A percentile compares a stretch with the other conserved stretches of the same genome.
phyloP scores from a whole-genome alignment of 2,888 invertebrate genomes.

The Heteromyza rotundicornis region DNA sequence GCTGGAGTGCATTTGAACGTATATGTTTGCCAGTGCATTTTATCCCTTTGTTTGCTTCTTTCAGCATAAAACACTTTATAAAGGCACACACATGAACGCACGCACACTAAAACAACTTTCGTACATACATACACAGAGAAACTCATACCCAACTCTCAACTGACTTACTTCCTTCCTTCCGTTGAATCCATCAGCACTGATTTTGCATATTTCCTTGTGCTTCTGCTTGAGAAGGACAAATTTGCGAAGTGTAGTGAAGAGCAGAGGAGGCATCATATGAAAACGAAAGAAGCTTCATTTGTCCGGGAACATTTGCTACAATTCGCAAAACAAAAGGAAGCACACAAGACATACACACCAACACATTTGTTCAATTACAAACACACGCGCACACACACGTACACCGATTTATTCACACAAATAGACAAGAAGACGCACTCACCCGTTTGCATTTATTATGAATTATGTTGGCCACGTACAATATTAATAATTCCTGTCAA shows the following conservation, averaged over 20 bases:
- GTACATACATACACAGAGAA: too few relatives aligned
- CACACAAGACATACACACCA: neutral
- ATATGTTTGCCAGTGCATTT: constrained; percentile 39
- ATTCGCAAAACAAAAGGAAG: neutral
- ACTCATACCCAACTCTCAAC: too few relatives aligned
- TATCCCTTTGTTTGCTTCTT: constrained; percentile 37
- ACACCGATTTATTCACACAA: neutral
- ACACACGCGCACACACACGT: neutral
- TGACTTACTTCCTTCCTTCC: constrained; percentile 42
- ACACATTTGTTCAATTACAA: too few relatives aligned
- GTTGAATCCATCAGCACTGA: constrained; percentile 53
- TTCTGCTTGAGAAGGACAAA: neutral
- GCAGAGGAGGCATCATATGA: neutral
- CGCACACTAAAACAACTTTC: neutral
- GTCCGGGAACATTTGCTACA: neutral
- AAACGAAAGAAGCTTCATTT: neutral
- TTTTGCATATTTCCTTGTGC: constrained; percentile 45
- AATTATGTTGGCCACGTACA: constrained; percentile 53
- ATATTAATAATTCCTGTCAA: constrained; percentile 59
- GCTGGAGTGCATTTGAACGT: too few relatives aligned
- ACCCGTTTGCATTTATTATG: constrained; percentile 40
- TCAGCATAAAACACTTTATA: neutral
- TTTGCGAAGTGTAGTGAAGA: neutral
- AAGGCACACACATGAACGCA: neutral
- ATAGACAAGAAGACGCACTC: constrained; percentile 14